These are phyloP conservation scores for Periophthalmodon schlosseri DNA, from an alignment of 2,113 vertebrate genomes.

Conservation along the genomic window DNA sequence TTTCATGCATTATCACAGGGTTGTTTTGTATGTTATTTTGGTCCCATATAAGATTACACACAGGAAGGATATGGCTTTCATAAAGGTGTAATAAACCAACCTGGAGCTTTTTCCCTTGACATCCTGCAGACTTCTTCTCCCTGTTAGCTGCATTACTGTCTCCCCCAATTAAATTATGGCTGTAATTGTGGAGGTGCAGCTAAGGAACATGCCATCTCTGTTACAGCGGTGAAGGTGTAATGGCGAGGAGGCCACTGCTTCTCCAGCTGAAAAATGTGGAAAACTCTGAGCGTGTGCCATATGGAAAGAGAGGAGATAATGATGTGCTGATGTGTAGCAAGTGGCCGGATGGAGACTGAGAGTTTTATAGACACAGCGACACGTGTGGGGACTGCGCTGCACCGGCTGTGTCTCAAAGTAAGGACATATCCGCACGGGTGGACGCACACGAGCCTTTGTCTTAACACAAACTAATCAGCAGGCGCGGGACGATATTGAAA, in stretches of 20 bases:
- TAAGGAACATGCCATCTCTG: conserved; percentile 40
- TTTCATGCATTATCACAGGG: background rate
- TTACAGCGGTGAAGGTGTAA: conserved; percentile 37
- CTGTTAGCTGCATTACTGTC: conserved; percentile 42
- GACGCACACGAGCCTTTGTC: no score
- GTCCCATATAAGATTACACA: conserved; percentile 15
- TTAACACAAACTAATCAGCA: no score
- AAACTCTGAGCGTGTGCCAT: conserved; percentile 25
- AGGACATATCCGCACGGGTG: no score
- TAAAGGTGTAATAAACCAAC: conserved; percentile 12
- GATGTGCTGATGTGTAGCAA: conserved; percentile 15
- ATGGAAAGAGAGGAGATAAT: conserved; percentile 44
- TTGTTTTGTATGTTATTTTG: background rate
- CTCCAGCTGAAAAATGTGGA: conserved; percentile 25
- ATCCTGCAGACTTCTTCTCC: conserved; percentile 6
- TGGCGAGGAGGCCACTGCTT: conserved; percentile 35
- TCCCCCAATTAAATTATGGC: conserved; percentile 41
- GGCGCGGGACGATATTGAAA: no score
- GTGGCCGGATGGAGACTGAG: background rate
- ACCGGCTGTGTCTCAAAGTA: no score
- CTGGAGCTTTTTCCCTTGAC: conserved; percentile 16
- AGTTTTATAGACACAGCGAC: background rate
- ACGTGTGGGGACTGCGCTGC: background rate
- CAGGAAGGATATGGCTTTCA: conserved; percentile 2
- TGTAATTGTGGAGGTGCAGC: conserved; percentile 54